Base-by-base conservation (phyloP, 1,140 invertebrate species). In the Ceratina calcarata region DNA sequence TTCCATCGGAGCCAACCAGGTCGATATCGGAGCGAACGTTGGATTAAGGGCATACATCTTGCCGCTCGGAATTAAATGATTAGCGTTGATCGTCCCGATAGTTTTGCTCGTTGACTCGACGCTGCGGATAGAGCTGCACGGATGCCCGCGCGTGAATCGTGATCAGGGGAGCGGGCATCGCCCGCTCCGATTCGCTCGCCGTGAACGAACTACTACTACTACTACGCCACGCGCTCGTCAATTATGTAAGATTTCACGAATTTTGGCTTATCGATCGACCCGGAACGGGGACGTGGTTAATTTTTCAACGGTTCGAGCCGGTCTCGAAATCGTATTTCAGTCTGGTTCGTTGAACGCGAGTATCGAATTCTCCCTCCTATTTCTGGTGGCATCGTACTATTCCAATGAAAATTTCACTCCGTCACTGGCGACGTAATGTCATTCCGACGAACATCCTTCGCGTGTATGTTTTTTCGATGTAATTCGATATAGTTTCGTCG, bases 181-280 rank as follows among this genome's bases (percentile, higher is more conserved):
- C 27, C 27, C 27, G 37, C 37, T 45, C 37, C 37, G 37, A 45
- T 45, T 45, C 37, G 37, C 37, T 45, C 37, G 37, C 37, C 37
- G 37, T 8, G 7, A 45, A 45, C 37, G 37, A 10, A 45, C 6
- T 45, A 45, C 37, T 45, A 45, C 37, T 45, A 45, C 37, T 10
- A 10, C 37, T 10, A 22, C 60, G 66, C 22, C 70, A 62, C 68
- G 64, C n/a, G 60, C 53, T 72, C 60, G 20, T 65, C 61, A 73
- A 79, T 79, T 79, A 79, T 79, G 70, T 74, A 79, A 79, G 37
- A 67, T 74, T 51, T 60, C n/a, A 18, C n/a, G 78, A 74, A 74
- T 51, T 79, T 78, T 49, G 15, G 53, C 37, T 53, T 57, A 79
- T 79, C 78, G 78, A 79, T 74, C 78, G 37, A 18, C 3, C 20